Conservation (phyloP, 2,113 vertebrate genomes). For the Cynoglossus semilaevis region DNA sequence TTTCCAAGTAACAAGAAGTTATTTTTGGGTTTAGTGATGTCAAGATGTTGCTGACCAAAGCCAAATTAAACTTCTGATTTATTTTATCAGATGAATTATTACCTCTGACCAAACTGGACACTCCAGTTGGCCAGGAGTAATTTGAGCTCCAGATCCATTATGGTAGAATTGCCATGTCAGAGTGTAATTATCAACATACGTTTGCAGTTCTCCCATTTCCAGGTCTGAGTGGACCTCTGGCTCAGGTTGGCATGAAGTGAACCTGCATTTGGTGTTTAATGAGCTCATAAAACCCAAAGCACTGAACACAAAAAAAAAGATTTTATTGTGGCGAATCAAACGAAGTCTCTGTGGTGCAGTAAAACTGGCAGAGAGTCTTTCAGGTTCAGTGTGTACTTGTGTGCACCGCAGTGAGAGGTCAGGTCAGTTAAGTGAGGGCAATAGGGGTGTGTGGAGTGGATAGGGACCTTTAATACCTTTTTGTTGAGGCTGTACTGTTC, state of each 20-base stretch:
- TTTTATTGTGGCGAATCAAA: neutral
- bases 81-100: no score
- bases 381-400: slow-evolving; percentile 2
- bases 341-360: slow-evolving; percentile 5
- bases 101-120: no score
- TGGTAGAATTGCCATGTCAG: neutral
- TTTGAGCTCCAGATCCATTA: neutral
- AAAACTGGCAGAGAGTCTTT: slow-evolving; percentile 3
- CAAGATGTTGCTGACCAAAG: no score
- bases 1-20: no score
- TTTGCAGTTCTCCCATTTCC: neutral
- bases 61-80: no score
- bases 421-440: no score
- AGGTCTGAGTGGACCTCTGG: neutral
- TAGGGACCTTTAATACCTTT: no score
- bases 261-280: neutral
- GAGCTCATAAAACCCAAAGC: neutral
- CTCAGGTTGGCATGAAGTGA: neutral
- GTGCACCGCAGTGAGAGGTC: no score
- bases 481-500: no score
- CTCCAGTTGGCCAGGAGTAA: no score
- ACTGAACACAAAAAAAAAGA: neutral
- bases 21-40: no score
- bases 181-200: neutral
- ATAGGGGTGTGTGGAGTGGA: no score